Base-by-base conservation (phyloP, 2,888 invertebrate genomes). In the Amiota minor region DNA sequence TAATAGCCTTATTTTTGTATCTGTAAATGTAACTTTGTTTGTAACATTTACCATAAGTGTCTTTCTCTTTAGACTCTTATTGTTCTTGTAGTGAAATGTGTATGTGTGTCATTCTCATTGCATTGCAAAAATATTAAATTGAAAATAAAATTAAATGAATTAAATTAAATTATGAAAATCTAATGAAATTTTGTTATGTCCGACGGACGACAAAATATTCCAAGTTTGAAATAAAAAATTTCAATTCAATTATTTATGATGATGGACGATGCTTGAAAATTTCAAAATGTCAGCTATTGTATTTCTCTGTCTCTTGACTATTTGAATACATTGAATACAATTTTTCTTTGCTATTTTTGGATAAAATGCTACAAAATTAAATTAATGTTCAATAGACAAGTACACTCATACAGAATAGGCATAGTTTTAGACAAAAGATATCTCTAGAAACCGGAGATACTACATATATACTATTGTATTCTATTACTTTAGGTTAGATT, bases 361-460 rank as follows among this genome's bases (percentile, higher is more conserved):
- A 81, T 78, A 81, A 83, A 80, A 83, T 83, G 80, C 78, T 78
- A 81, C 79, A 78, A 79, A 82, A 83, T 81, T 84, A 84, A 83
- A 81, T 84, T 83, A 76, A 84, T 84, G 83, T 84, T 68, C 62
- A 75, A 77, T 76, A 18, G 59, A 18, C 64, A 64, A 64, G 64
- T 64, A 46, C 64, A 64, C 18, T n/a, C 16, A 35, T 35, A 35
- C 4, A 6, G 6, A 35, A 35, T 35, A 35, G 35, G 35, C 35
- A 35, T 35, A 35, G 35, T 2, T 35, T 4, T 35, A 6, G 35
- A 8, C 35, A 35, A 8, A 35, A 35, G 35, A 35, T 35, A 35
- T 6, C 6, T 6, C 2, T 35, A 35, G 2, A 35, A 35, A 35
- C 35, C 6, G 6, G 6, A 35, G 35, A 35, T 4, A 35, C 62